Conservation (phyloP, 1,140 invertebrate genomes). For the Harpegnathos saltator region DNA sequence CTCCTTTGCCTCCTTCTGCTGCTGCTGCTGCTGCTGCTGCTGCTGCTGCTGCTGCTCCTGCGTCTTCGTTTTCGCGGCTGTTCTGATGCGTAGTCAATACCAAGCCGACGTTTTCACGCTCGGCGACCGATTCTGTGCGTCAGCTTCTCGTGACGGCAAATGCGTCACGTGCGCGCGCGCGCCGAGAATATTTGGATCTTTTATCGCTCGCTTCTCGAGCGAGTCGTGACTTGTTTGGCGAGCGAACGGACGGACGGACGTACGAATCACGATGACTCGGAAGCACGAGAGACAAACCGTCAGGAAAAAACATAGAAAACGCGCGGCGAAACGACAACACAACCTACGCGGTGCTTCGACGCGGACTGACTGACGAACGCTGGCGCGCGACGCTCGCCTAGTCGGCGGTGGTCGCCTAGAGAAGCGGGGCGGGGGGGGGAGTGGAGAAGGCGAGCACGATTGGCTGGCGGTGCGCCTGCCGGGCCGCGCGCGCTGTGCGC, state of each 20-base stretch:
- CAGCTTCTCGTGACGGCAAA: conserved; percentile 19
- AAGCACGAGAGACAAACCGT: background rate
- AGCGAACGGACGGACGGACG: background rate
- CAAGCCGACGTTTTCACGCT: background rate
- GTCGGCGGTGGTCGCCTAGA: conserved; percentile 9
- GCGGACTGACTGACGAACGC: conserved; percentile 60
- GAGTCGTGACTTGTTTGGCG: conserved; percentile 6
- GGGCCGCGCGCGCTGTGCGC: background rate
- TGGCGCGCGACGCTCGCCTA: conserved; percentile 14
- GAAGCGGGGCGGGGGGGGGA: conserved; percentile 1
- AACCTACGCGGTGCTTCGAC: conserved; percentile 31
- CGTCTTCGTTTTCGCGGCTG: too few relatives aligned
- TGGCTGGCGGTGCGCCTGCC: conserved; percentile 17
- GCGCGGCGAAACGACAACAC: background rate
- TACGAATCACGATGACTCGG: background rate
- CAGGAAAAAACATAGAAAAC: background rate
- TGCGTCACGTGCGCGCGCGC: conserved; percentile 14
- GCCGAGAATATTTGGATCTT: background rate
- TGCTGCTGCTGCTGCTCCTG: too few relatives aligned
- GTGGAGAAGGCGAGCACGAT: conserved; percentile 44
- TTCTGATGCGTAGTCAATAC: background rate
- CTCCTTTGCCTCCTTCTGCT: too few relatives aligned
- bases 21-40: too few relatives aligned
- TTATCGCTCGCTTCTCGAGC: background rate
- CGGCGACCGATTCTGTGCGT: background rate